A percentile compares a stretch with the other conserved stretches of the same genome.
Evolutionary conservation across 1,140 invertebrate genomes (phyloP).

Genomic region (Ylistrum balloti): DNA sequence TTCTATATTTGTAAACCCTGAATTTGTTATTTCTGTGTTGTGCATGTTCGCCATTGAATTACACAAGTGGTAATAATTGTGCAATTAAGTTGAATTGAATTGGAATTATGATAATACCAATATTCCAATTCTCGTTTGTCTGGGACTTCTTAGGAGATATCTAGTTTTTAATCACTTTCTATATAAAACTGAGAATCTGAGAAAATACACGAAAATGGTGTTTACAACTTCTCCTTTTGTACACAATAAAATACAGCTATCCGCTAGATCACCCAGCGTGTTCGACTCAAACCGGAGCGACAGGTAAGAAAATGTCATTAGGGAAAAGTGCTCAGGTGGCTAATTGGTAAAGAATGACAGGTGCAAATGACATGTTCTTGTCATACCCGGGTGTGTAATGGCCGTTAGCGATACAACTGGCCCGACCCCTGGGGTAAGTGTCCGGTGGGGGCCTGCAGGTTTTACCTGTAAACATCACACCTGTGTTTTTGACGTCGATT

Average conservation of each 20-base stretch:
- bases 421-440: constrained; percentile 5
- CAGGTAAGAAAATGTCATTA: constrained; percentile 39
- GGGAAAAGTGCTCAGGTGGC: neutral
- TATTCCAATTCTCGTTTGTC: too few relatives aligned
- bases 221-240: too few relatives aligned
- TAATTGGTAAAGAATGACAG: constrained; percentile 27
- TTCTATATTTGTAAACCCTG: too few relatives aligned
- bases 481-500: constrained; percentile 3
- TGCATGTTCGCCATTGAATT: too few relatives aligned
- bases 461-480: neutral
- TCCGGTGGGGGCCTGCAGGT: neutral
- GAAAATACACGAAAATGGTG: too few relatives aligned
- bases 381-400: constrained; percentile 10
- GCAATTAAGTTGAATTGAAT: too few relatives aligned
- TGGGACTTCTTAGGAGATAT: too few relatives aligned
- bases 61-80: neutral
- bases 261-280: neutral
- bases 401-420: constrained; percentile 18
- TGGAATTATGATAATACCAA: too few relatives aligned
- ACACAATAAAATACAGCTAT: too few relatives aligned
- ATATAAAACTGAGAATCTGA: too few relatives aligned
- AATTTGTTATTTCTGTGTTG: too few relatives aligned
- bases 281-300: neutral
- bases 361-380: constrained; percentile 12
- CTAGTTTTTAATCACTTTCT: too few relatives aligned